phyloP scores from a whole-genome alignment of 2,888 invertebrate genomes.

The Eudasyphora cyanicolor region DNA sequence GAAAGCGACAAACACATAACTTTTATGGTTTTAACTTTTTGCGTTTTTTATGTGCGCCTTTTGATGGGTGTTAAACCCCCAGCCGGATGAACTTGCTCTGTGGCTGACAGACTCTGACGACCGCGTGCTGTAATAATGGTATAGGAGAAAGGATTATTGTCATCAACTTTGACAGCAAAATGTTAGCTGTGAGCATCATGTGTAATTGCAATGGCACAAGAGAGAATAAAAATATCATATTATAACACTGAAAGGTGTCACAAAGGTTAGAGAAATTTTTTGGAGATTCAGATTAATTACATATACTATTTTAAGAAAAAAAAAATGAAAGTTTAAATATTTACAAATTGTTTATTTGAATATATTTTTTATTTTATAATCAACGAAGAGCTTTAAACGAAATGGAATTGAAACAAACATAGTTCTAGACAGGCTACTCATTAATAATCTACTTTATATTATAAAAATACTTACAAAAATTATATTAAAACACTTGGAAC shows the following conservation, averaged over 20 bases:
- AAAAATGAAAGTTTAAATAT: too few relatives aligned
- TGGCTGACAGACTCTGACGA: conserved; percentile 8
- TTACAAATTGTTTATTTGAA: too few relatives aligned
- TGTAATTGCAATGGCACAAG: neutral
- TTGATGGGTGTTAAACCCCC: conserved; percentile 11
- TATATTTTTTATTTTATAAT: neutral
- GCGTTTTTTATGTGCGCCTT: neutral
- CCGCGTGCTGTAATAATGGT: neutral
- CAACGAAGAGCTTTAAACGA: neutral
- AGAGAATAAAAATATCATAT: too few relatives aligned
- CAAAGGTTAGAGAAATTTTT: neutral
- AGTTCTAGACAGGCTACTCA: neutral
- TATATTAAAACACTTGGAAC: neutral
- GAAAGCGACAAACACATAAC: neutral
- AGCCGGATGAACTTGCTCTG: conserved; percentile 20
- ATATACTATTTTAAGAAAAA: too few relatives aligned
- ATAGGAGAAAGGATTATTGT: conserved; percentile 17
- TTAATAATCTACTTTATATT: neutral
- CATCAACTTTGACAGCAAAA: conserved; percentile 52
- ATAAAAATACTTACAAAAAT: neutral
- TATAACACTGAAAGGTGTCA: too few relatives aligned
- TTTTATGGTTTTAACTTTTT: conserved; percentile 29
- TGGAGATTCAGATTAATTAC: neutral
- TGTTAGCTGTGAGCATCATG: neutral
- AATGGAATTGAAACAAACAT: neutral